phyloP scores from a whole-genome alignment of 2,888 invertebrate genomes.

The Orthosia incerta region DNA sequence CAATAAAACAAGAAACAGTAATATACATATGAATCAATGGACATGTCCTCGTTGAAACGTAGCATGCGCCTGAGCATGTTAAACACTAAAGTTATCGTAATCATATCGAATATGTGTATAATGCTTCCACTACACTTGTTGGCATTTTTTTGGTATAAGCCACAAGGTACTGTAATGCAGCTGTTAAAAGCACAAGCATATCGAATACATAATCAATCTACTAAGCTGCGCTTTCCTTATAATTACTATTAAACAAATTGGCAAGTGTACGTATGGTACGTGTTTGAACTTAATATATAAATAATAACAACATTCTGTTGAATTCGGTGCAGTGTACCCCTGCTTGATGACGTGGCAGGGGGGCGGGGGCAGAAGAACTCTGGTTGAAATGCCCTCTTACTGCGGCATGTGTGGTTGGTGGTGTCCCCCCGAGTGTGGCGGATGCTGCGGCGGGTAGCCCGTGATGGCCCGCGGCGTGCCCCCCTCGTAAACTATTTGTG shows the following conservation, averaged over 20 bases:
- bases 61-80: conserved; percentile 15
- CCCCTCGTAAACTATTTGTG: conserved; percentile 75
- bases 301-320: conserved; percentile 27
- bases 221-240: conserved; percentile 48
- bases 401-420: conserved; percentile 73
- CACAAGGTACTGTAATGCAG: conserved; percentile 22
- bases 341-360: background rate
- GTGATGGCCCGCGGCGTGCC: conserved; percentile 56
- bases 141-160: conserved; percentile 38
- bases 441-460: conserved; percentile 60
- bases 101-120: conserved; percentile 9
- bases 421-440: conserved; percentile 54
- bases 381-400: conserved; percentile 51
- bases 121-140: conserved; percentile 4
- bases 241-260: conserved; percentile 49
- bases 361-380: too few relatives aligned
- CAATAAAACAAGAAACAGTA: conserved; percentile 34
- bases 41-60: conserved; percentile 14
- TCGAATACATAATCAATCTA: conserved; percentile 18
- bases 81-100: conserved; percentile 13
- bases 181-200: conserved; percentile 11
- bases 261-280: conserved; percentile 50
- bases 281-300: conserved; percentile 41
- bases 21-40: conserved; percentile 40
- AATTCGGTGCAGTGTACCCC: conserved; percentile 6